Evolutionary conservation across 2,888 invertebrate genomes (phyloP).

Genomic region (Augiades crinisus): DNA sequence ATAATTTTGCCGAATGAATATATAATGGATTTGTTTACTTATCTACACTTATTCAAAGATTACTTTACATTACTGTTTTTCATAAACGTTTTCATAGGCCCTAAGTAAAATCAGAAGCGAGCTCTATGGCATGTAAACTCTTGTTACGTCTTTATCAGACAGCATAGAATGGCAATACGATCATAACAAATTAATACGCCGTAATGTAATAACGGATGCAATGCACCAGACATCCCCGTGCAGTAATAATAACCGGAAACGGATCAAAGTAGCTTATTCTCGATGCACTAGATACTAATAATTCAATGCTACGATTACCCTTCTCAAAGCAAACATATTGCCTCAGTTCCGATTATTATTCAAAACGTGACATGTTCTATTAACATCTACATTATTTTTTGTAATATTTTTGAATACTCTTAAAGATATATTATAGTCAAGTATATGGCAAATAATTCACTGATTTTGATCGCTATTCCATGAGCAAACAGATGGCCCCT

Average conservation of each 20-base stretch:
- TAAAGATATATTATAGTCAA: conserved; percentile 27
- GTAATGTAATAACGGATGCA: not conserved
- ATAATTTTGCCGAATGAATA: not conserved
- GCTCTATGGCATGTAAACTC: too few relatives aligned
- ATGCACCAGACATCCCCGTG: not conserved
- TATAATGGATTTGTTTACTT: not conserved
- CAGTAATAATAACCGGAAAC: conserved; percentile 10
- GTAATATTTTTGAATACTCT: too few relatives aligned
- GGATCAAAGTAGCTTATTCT: conserved; percentile 8
- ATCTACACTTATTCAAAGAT: too few relatives aligned
- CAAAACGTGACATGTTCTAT: not conserved
- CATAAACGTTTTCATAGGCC: too few relatives aligned
- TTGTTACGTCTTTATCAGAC: not conserved
- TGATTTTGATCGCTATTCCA: conserved; percentile 65
- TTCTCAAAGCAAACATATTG: not conserved
- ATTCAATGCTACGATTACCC: conserved; percentile 5
- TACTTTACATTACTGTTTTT: too few relatives aligned
- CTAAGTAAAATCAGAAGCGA: too few relatives aligned
- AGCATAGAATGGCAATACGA: not conserved
- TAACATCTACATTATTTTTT: not conserved
- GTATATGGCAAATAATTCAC: conserved; percentile 66
- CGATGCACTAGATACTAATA: conserved; percentile 7
- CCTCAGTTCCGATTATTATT: conserved; percentile 30
- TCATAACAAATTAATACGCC: not conserved
- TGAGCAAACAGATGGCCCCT: conserved; percentile 76